Conservation (phyloP, 2,113 vertebrate species). For the Lophotis ruficrista region DNA sequence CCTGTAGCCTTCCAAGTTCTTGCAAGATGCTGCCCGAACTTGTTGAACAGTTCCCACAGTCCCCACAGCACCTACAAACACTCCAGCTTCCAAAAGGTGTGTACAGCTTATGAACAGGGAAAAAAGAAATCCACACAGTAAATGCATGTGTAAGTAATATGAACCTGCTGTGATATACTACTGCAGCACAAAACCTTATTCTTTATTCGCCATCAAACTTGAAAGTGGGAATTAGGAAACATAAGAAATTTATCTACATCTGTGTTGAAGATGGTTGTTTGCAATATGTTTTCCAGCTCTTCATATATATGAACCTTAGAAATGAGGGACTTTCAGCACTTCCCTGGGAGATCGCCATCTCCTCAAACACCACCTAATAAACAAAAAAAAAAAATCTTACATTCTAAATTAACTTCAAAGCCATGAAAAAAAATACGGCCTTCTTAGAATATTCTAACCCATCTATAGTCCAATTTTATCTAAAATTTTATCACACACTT, state of each 20-base stretch:
- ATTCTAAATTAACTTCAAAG: neutral
- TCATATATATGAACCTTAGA: neutral
- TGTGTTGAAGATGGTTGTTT: neutral
- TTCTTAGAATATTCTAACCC: neutral
- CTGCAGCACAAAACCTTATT: neutral
- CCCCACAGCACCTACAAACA: neutral
- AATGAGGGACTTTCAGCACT: neutral
- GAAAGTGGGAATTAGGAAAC: neutral
- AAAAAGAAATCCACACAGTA: neutral
- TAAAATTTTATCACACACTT: neutral
- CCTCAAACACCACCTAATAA: neutral
- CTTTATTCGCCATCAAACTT: neutral
- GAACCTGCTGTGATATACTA: neutral
- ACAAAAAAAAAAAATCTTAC: neutral
- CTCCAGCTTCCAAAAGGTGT: neutral
- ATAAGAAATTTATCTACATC: neutral
- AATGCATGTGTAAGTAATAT: neutral
- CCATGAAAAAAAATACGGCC: neutral
- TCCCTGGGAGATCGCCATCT: neutral
- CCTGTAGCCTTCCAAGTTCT: neutral
- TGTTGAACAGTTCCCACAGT: neutral
- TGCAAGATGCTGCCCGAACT: neutral
- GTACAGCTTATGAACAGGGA: neutral
- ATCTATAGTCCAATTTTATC: neutral
- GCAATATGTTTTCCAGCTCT: neutral